Evolutionary conservation across 2,113 vertebrate genomes (phyloP), one percentile per base, ranked within the genome.

Genomic region (Bufo gargarizans): DNA sequence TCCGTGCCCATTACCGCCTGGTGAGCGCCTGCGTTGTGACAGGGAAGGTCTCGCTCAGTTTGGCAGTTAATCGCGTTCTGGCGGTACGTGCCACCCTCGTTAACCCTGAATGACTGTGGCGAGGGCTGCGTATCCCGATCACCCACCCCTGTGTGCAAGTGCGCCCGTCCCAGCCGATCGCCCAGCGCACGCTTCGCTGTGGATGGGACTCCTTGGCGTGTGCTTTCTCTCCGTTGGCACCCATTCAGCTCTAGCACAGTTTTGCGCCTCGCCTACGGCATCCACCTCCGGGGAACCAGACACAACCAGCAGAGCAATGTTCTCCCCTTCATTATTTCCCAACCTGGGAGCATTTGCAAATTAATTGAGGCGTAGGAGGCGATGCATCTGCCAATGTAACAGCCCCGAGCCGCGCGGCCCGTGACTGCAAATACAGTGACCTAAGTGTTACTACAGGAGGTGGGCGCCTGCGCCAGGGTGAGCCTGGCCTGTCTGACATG

Each of bases 341-440:
- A 93, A 94, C 94, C 94, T 94, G 93, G 94, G 94, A 89, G 92
- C 91, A 92, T 94, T 93, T 94, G 93, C 94, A 95, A 87, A 95
- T 95, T 95, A 95, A 95, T 94, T 96, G 94, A 91, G 89, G 94
- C 89, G 95, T 95, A 91, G 95, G 95, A 93, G 92, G 94, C 90
- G 91, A 92, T 91, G 94, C 95, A 95, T 95, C 95, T 96, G 95
- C 93, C 94, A 90, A 93, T 94, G 91, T 93, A 93, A 91, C 92
- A 94, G 78, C 92, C 92, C 59, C 92, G 90, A 93, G 89, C 89
- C 90, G 89, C 86, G 74, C 84, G 93, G 90, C 91, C 86, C 77
- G 50, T 85, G 91, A 89, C 86, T 91, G 86, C 93, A 91, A 93
- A 93, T 93, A 89, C 92, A 90, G 89, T 89, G 87, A 91, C 86